A percentile compares a stretch with the other conserved stretches of the same genome.
Evolutionary conservation across 2,797 vertebrate genomes (phyloP).

Genomic region (Rhincodon typus): DNA sequence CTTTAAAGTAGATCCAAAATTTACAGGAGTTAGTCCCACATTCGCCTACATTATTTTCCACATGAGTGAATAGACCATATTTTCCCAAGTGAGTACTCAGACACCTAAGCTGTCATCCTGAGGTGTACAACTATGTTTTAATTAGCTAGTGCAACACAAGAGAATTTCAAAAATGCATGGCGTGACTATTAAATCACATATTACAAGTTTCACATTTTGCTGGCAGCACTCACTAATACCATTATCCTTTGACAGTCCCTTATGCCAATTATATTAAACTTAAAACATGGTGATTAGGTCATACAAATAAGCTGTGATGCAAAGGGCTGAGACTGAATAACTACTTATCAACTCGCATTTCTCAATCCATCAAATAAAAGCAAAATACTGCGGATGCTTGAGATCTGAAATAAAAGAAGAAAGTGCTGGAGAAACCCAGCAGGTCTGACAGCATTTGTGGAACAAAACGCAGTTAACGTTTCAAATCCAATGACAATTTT

Average conservation of each 20-base stretch:
- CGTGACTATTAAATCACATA: background rate
- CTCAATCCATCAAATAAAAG: background rate
- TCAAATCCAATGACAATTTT: too few relatives aligned
- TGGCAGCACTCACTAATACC: too few relatives aligned
- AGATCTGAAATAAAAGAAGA: too few relatives aligned
- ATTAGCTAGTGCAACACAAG: slow-evolving; percentile 9
- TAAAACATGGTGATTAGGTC: slow-evolving; percentile 19
- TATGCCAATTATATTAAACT: too few relatives aligned
- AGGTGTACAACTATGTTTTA: slow-evolving; percentile 21
- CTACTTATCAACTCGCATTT: background rate
- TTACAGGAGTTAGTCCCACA: background rate
- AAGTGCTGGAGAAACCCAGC: too few relatives aligned
- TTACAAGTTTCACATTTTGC: background rate
- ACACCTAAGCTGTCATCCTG: slow-evolving; percentile 25
- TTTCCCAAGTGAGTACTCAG: slow-evolving; percentile 20
- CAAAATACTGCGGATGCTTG: too few relatives aligned
- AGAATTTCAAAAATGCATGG: slow-evolving; percentile 8
- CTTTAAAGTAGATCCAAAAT: background rate
- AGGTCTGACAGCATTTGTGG: too few relatives aligned
- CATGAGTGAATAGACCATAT: background rate
- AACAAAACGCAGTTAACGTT: too few relatives aligned
- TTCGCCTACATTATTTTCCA: background rate
- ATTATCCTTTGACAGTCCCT: too few relatives aligned
- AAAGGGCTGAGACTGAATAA: background rate
- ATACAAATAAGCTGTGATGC: background rate